A percentile compares a stretch with the other conserved stretches of the same genome.
Evolutionary conservation across 2,888 invertebrate genomes (phyloP).

Genomic region (Zygaena filipendulae): DNA sequence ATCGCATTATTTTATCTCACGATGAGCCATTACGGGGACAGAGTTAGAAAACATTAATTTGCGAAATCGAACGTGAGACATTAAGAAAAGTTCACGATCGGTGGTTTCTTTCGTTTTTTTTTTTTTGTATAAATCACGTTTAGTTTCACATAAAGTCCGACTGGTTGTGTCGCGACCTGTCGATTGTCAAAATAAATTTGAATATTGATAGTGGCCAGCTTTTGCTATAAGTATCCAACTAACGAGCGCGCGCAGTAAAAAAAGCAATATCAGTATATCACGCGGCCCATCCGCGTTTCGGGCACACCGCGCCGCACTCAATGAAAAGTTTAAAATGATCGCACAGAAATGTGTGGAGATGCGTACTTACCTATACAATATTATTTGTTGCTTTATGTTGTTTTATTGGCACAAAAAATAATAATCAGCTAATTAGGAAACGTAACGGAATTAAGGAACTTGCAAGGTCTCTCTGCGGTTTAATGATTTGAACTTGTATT

Average conservation of each 20-base stretch:
- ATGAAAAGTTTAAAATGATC: constrained; percentile 36
- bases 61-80: constrained; percentile 22
- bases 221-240: constrained; percentile 39
- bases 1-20: not conserved
- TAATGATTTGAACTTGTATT: no score
- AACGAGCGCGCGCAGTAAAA: constrained; percentile 49
- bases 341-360: constrained; percentile 35
- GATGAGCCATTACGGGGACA: constrained; percentile 24
- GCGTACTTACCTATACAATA: no score
- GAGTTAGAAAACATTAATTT: constrained; percentile 23
- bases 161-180: constrained; percentile 26
- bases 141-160: constrained; percentile 17
- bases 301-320: constrained; percentile 38
- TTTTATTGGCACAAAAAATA: no score
- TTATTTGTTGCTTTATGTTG: constrained; percentile 6
- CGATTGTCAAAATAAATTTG: constrained; percentile 45
- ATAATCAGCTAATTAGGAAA: no score
- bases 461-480: no score
- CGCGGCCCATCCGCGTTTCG: constrained; percentile 45
- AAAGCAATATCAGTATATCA: constrained; percentile 62
- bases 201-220: constrained; percentile 43
- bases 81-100: constrained; percentile 19
- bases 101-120: no score
- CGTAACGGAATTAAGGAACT: no score
- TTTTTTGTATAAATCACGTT: constrained; percentile 23